phyloP scores from a whole-genome alignment of 2,113 vertebrate species.

The Poecile atricapillus region DNA sequence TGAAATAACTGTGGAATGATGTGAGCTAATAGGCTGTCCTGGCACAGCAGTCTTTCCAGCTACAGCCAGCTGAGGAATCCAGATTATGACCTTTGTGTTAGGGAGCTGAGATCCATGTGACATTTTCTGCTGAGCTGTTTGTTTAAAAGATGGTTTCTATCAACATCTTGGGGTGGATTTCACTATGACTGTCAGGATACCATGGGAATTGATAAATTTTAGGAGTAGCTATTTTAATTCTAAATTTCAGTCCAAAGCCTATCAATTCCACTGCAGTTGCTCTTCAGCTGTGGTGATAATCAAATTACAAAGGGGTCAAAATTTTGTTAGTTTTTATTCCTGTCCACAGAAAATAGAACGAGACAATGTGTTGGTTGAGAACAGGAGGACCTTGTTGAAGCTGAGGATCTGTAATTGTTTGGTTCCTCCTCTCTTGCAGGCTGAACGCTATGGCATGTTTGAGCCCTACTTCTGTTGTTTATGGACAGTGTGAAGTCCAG shows the following conservation, averaged over 20 bases:
- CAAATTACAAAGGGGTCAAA: neutral
- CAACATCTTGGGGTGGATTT: neutral
- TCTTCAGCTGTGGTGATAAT: neutral
- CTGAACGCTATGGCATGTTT: neutral
- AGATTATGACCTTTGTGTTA: neutral
- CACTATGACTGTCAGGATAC: neutral
- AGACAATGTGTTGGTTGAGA: neutral
- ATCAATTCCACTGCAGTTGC: neutral
- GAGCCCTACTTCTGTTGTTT: neutral
- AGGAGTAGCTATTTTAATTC: neutral
- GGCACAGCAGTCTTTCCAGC: neutral
- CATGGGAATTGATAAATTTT: neutral
- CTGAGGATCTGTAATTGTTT: neutral
- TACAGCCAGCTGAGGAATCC: neutral
- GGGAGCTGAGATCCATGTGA: neutral
- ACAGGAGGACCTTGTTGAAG: neutral
- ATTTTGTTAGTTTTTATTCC: neutral
- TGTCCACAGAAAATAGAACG: neutral
- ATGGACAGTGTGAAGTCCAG: neutral
- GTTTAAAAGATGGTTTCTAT: neutral
- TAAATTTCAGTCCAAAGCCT: neutral
- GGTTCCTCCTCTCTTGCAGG: neutral
- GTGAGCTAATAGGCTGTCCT: neutral
- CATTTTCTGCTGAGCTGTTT: neutral
- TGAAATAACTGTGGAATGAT: slow-evolving; percentile 24